Base-by-base conservation (phyloP, 2,797 vertebrate species). In the Micrastur ruficollis region DNA sequence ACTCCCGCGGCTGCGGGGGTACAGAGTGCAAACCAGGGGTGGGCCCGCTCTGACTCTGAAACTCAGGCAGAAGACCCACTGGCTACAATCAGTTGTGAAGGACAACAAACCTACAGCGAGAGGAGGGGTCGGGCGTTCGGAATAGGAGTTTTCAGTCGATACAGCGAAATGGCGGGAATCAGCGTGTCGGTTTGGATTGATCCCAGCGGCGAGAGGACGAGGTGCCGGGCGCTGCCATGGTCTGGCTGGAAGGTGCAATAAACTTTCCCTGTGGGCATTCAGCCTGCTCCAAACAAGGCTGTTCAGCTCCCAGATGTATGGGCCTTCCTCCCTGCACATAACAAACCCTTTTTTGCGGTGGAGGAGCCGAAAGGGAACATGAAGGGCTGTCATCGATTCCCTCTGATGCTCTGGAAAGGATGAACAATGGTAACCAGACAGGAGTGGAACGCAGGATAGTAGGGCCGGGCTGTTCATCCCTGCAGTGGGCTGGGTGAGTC, bases 151-250 rank as follows among this genome's bases (percentile, higher is more conserved):
- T 74, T 40, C 36, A 32, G 12, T 21, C 1, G 0, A 12, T 26
- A 26, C 25, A 52, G 15, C 5, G 4, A 52, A 40, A 55, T 63
- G 16, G 62, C 11, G 27, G 62, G 78, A 71, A 61, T 36, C 20
- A 46, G 36, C 1, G 0, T 17, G 11, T 52, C 0, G 0, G 12
- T 81, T 84, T n/a, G 44, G 63, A 34, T n/a, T 44, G 27, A 67
- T 67, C 26, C 38, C 59, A 36, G 40, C 5, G 15, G 20, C 0
- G 4, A 84, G 31, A 66, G 52, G 16, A 34, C 3, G 2, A 89
- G 19, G 21, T 59, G 29, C 16, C 52, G 68, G 27, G 27, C 4
- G 2, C 14, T 72, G 44, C 31, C 27, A 7, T n/a, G 32, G 22
- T 44, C 44, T 72, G 32, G 32, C 47, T 47, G 32, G 27, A 56